A percentile compares a stretch with the other conserved stretches of the same genome.
Evolutionary conservation across 1,140 invertebrate genomes (phyloP).

Genomic region (Philotrypesis tridentata): DNA sequence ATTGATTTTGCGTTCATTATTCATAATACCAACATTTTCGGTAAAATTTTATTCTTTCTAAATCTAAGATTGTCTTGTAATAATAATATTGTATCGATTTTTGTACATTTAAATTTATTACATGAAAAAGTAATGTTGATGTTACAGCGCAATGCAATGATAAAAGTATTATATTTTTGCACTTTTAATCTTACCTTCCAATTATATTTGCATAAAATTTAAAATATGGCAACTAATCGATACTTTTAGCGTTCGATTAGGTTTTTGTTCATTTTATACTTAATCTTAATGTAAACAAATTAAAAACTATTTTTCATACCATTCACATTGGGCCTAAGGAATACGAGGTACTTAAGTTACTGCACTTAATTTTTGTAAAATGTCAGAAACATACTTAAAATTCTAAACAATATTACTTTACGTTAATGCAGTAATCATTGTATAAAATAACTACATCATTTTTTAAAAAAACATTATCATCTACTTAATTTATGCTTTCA

Average conservation of each 20-base stretch:
- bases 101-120: slow-evolving; percentile 15
- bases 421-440: neutral
- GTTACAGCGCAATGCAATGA: slow-evolving; percentile 21
- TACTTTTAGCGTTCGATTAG: slow-evolving; percentile 13
- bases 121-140: slow-evolving; percentile 19
- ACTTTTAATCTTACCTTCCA: slow-evolving; percentile 33
- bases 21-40: neutral
- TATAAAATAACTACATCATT: slow-evolving; percentile 3
- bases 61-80: neutral
- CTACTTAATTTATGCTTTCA: slow-evolving; percentile 22
- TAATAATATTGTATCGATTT: neutral
- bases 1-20: neutral
- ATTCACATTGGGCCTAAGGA: slow-evolving; percentile 24
- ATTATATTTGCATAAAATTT: slow-evolving; percentile 44
- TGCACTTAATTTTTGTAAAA: slow-evolving; percentile 38
- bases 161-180: slow-evolving; percentile 55
- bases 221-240: slow-evolving; percentile 29
- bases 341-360: slow-evolving; percentile 45
- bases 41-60: neutral
- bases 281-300: neutral
- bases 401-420: slow-evolving; percentile 5
- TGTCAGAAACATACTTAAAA: neutral
- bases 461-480: neutral
- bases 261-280: slow-evolving; percentile 31
- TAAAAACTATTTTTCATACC: slow-evolving; percentile 32